Base-by-base conservation (phyloP, 2,113 vertebrate species). In the Erythrolamprus reginae region DNA sequence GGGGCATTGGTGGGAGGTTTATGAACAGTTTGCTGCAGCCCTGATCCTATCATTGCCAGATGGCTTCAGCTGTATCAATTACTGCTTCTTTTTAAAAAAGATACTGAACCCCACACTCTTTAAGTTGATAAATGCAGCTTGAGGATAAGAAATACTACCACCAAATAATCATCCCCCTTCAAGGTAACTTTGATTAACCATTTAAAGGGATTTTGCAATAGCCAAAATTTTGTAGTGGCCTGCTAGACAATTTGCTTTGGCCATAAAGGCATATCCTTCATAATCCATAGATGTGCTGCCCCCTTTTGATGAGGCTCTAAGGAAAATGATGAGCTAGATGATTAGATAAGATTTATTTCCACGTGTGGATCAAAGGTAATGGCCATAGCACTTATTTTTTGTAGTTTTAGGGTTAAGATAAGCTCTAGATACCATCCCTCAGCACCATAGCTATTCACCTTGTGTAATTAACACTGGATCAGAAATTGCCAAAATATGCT, bases 11-110 rank as follows among this genome's bases (percentile, higher is more conserved):
- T 93, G 94, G 96, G 96, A 97, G 96, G 95, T 93, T 96, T 96
- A 95, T 92, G 92, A 96, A 95, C 96, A 96, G 94, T 92, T 93
- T 93, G 96, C 96, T 93, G 95, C 83, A 92, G 93, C 96, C 96
- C 96, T 96, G 95, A 96, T 94, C 94, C 94, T 95, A 95, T 93
- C 93, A 93, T 24, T 94, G 95, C 94, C 97, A 97, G 96, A 97
- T 97, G 97, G 96, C 96, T 96, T 95, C 95, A 91, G 95, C 95
- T 94, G 94, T 95, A 96, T 95, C 96, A 56, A 92, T 96, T 92
- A 96, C 95, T 91, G 89, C 17, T 15, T 92, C 94, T 95, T 93
- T 92, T 58, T 56, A 89, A 93, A 94, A 92, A 10, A n/a, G 13
- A 33, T 13, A 58, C 51, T 95, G 93, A 95, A 91, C 94, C 1